Percentiles rank a stretch among this genome's conserved stretches.
Conservation (phyloP, 2,888 invertebrate species). For the Lasioglossum pauxillum region DNA sequence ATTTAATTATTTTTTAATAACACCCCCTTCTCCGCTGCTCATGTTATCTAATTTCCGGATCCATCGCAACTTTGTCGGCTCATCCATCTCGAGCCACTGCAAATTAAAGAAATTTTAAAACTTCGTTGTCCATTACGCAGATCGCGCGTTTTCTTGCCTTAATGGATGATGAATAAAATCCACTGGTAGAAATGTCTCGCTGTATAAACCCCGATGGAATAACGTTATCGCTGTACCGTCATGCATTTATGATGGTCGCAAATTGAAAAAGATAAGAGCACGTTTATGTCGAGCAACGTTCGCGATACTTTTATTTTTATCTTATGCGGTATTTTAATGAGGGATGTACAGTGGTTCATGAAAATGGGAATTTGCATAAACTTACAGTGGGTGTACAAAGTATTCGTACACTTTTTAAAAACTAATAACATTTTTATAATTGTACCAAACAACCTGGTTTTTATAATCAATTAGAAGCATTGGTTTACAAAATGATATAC, state of each 20-base stretch:
- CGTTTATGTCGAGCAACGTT: neutral
- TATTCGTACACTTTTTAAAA: too few relatives aligned
- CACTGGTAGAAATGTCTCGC: neutral
- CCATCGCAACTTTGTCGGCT: constrained; percentile 9
- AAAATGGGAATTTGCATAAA: neutral
- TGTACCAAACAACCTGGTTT: too few relatives aligned
- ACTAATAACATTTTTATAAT: too few relatives aligned
- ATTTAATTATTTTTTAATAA: constrained; percentile 48
- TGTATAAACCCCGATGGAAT: neutral
- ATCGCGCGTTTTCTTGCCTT: neutral
- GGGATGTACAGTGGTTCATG: neutral
- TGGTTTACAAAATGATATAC: too few relatives aligned
- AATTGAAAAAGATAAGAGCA: neutral
- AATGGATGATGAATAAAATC: neutral
- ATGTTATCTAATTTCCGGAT: neutral
- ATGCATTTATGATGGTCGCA: neutral
- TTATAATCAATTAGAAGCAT: too few relatives aligned
- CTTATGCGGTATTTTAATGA: neutral
- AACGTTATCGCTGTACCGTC: neutral
- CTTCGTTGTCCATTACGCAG: neutral
- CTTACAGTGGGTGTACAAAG: too few relatives aligned
- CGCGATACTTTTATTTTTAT: constrained; percentile 27
- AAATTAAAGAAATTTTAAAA: constrained; percentile 22
- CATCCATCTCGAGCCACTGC: constrained; percentile 11
- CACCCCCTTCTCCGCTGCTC: neutral